A percentile compares a stretch with the other conserved stretches of the same genome.
Conservation (phyloP, 2,113 vertebrate species). For the Platycercus adscitus region DNA sequence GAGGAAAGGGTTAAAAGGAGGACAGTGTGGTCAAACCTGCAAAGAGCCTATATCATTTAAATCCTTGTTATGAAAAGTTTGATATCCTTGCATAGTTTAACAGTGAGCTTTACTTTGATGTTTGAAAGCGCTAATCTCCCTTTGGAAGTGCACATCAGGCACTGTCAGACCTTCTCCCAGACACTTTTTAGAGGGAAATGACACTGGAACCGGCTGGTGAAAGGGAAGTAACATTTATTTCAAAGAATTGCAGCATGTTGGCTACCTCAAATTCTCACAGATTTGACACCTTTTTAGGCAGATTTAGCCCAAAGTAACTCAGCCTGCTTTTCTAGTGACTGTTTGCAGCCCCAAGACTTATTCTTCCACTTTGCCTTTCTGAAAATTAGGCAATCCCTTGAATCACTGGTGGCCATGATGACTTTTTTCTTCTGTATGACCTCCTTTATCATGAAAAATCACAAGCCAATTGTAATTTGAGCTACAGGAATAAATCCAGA, state of each 20-base stretch:
- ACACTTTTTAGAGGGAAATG: not conserved
- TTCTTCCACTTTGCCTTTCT: not conserved
- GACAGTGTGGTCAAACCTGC: not conserved
- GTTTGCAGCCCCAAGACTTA: not conserved
- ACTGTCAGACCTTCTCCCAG: not conserved
- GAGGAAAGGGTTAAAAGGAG: constrained; percentile 41
- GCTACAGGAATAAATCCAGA: not conserved
- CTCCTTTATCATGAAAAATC: not conserved
- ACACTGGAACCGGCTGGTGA: not conserved
- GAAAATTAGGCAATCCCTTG: not conserved
- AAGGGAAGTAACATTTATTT: not conserved
- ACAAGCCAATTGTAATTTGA: not conserved
- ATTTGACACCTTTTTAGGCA: not conserved
- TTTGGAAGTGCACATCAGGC: not conserved
- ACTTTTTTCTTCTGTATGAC: not conserved
- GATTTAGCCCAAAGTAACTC: not conserved
- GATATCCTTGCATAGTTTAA: not conserved
- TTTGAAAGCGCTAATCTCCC: not conserved
- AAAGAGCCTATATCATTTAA: not conserved
- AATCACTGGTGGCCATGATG: not conserved
- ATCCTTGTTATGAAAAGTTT: constrained; percentile 7
- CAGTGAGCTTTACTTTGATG: not conserved
- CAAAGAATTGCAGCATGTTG: not conserved
- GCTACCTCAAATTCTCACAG: not conserved
- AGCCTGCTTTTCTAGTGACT: not conserved